Percentiles rank a stretch among this genome's conserved stretches.
Evolutionary conservation across 2,113 vertebrate genomes (phyloP).

Genomic region (Notarius lentiginosus): DNA sequence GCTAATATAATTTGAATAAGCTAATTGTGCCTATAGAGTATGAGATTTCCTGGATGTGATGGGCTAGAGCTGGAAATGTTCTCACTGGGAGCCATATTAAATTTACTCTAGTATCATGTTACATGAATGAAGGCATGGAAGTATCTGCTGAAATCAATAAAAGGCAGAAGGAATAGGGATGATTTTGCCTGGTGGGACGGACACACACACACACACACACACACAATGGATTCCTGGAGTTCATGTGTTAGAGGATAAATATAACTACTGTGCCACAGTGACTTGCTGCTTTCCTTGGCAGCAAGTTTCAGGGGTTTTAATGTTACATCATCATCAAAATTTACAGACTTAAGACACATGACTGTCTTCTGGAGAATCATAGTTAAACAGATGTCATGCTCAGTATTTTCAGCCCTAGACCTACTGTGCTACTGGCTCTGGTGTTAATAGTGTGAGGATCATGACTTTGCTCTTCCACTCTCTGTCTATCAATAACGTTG

Average conservation of each 20-base stretch:
- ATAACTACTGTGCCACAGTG: slow-evolving; percentile 25
- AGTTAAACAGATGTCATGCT: slow-evolving; percentile 1
- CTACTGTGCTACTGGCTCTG: neutral
- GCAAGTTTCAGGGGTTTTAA: neutral
- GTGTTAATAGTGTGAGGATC: slow-evolving; percentile 17
- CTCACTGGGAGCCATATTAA: slow-evolving; percentile 52
- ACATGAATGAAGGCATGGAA: slow-evolving; percentile 71
- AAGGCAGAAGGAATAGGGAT: slow-evolving; percentile 60
- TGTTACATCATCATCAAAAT: slow-evolving; percentile 39
- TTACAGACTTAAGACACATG: slow-evolving; percentile 28
- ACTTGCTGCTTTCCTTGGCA: slow-evolving; percentile 34
- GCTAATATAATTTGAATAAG: neutral
- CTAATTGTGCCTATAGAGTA: neutral
- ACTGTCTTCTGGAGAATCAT: slow-evolving; percentile 4
- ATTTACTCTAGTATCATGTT: slow-evolving; percentile 57
- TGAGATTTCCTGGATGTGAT: slow-evolving; percentile 15
- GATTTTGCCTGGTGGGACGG: slow-evolving; percentile 43
- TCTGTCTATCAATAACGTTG: slow-evolving; percentile 27
- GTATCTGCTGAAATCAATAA: slow-evolving; percentile 71
- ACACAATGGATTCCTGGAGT: slow-evolving; percentile 14
- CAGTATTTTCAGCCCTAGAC: neutral
- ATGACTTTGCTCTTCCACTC: slow-evolving; percentile 13
- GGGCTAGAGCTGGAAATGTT: slow-evolving; percentile 14
- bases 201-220: neutral
- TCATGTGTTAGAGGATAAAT: slow-evolving; percentile 31